phyloP scores from a whole-genome alignment of 2,888 invertebrate genomes.

The Drosophila trichaetosa region DNA sequence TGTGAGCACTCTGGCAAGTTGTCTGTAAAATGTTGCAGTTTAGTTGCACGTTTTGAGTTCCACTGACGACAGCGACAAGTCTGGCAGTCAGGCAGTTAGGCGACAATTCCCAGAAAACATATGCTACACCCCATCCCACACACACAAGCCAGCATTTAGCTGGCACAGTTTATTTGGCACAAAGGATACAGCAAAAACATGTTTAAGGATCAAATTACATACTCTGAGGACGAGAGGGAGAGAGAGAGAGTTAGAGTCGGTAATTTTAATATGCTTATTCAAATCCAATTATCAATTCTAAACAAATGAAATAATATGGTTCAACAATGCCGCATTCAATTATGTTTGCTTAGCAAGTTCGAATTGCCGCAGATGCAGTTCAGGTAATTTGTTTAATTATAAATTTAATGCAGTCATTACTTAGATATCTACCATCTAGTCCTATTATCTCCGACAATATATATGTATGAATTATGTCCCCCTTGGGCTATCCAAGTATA shows the following conservation, averaged over 20 bases:
- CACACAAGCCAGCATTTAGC: not conserved
- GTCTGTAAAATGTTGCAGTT: constrained; percentile 59
- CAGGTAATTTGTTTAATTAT: not conserved
- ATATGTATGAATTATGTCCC: not conserved
- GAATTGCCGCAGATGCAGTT: not conserved
- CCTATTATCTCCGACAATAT: not conserved
- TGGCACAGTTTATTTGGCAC: not conserved
- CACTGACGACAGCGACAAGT: constrained; percentile 33
- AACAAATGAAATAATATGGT: not conserved
- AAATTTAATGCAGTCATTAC: not conserved
- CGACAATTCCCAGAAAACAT: constrained; percentile 29
- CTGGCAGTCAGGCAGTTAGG: constrained; percentile 3
- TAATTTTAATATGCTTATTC: not conserved
- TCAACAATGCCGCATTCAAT: not conserved
- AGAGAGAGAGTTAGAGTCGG: not conserved
- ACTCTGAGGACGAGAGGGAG: not conserved
- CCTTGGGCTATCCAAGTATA: not conserved
- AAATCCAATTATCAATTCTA: not conserved
- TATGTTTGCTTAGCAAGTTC: not conserved
- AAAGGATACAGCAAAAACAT: not conserved
- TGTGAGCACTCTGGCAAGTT: constrained; percentile 45
- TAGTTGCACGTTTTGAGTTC: constrained; percentile 71
- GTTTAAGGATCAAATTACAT: not conserved
- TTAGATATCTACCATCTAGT: not conserved
- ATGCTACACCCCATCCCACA: constrained; percentile 1